Conservation (phyloP, 2,113 vertebrate species). For the Plotosus lineatus region DNA sequence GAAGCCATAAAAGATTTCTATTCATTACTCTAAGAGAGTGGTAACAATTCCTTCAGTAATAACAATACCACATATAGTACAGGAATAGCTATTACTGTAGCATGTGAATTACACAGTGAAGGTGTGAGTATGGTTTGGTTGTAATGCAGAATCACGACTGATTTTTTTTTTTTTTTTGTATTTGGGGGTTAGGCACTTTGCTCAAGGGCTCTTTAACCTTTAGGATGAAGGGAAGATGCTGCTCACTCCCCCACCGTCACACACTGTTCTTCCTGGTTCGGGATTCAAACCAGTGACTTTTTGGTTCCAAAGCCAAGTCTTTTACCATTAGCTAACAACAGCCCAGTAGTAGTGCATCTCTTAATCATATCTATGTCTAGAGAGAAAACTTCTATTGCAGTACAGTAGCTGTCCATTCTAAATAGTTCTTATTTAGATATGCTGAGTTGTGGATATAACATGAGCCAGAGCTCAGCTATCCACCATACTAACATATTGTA, state of each 20-base stretch:
- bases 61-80: slow-evolving; percentile 17
- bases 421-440: background rate
- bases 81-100: slow-evolving; percentile 15
- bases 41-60: slow-evolving; percentile 10
- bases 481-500: background rate
- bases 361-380: background rate
- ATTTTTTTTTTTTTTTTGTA: too few relatives aligned
- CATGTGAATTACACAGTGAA: background rate
- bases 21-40: slow-evolving; percentile 21
- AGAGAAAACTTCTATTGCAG: background rate
- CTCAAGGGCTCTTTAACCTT: too few relatives aligned
- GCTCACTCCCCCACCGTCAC: too few relatives aligned
- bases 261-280: too few relatives aligned
- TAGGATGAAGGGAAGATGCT: too few relatives aligned
- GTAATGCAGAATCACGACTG: background rate
- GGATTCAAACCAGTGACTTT: too few relatives aligned
- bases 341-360: background rate
- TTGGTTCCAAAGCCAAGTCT: too few relatives aligned
- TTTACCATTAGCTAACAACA: too few relatives aligned
- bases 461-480: background rate
- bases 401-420: background rate
- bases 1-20: slow-evolving; percentile 11
- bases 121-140: background rate
- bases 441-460: background rate
- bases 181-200: too few relatives aligned